Percentiles rank a stretch among this genome's conserved stretches.
Conservation (phyloP, 2,888 invertebrate species). For the Tenthredo amoena region DNA sequence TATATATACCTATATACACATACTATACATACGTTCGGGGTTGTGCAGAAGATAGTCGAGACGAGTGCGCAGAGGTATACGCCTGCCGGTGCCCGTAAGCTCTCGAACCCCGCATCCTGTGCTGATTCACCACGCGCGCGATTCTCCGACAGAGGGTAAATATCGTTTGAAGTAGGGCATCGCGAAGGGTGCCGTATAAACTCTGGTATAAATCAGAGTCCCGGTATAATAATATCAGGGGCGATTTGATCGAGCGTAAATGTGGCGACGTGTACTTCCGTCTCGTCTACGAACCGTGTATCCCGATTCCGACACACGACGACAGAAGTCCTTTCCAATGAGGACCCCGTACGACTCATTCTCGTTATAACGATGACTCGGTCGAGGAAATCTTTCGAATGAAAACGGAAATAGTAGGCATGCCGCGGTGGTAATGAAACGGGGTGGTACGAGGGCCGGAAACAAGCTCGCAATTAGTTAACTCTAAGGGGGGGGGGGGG, state of each 20-base stretch:
- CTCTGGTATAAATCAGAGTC: constrained; percentile 35
- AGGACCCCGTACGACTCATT: background rate
- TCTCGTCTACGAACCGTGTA: background rate
- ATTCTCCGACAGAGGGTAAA: constrained; percentile 17
- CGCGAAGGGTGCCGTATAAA: constrained; percentile 13
- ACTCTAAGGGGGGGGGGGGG: background rate
- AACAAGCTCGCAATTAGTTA: constrained; percentile 37
- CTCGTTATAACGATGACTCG: background rate
- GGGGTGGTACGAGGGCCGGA: background rate
- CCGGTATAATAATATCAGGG: constrained; percentile 19
- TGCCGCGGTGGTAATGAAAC: background rate
- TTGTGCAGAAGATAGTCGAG: too few species aligned
- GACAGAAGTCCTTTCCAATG: too few species aligned
- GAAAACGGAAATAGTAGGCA: background rate
- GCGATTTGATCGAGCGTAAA: constrained; percentile 42
- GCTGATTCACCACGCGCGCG: background rate
- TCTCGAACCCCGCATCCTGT: background rate
- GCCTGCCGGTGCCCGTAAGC: background rate
- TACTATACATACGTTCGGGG: too few species aligned
- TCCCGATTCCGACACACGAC: too few species aligned
- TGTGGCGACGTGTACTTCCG: background rate
- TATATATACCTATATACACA: background rate
- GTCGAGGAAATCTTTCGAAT: background rate
- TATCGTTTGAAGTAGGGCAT: constrained; percentile 19
- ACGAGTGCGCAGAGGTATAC: background rate